These are phyloP conservation scores for Spea hammondii DNA, from an alignment of 2,797 vertebrate genomes.

Conservation along the genomic window DNA sequence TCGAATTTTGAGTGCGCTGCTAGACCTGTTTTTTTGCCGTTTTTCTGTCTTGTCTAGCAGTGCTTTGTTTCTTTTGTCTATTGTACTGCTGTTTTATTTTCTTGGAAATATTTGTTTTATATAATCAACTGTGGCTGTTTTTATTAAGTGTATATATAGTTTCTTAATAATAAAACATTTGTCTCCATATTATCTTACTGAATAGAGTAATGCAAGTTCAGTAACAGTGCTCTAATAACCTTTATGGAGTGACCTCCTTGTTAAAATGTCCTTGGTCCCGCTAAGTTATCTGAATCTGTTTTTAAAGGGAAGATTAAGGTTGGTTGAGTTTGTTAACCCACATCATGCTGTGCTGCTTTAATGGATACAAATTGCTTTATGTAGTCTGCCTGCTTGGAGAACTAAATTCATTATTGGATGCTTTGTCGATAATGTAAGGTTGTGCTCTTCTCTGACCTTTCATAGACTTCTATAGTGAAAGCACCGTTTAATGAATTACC, in stretches of 20 bases:
- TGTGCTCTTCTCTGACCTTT: slow-evolving; percentile 51
- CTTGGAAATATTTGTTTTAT: too few relatives aligned
- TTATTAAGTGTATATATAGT: too few relatives aligned
- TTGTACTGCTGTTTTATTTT: too few relatives aligned
- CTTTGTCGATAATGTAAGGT: slow-evolving; percentile 56
- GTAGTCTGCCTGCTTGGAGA: slow-evolving; percentile 30
- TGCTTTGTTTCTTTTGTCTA: too few relatives aligned
- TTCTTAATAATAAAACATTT: background rate
- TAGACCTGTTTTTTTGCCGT: too few relatives aligned
- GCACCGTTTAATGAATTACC: slow-evolving; percentile 57
- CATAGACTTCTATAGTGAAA: slow-evolving; percentile 55
- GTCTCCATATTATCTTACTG: background rate
- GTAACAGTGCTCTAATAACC: slow-evolving; percentile 7
- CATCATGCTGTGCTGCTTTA: slow-evolving; percentile 48
- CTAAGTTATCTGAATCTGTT: slow-evolving; percentile 46
- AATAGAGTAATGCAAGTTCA: background rate
- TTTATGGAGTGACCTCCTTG: slow-evolving; percentile 16
- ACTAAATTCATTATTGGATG: slow-evolving; percentile 49
- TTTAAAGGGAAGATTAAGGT: slow-evolving; percentile 52
- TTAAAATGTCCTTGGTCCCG: slow-evolving; percentile 42
- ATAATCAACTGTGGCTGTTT: too few relatives aligned
- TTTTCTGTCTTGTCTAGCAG: too few relatives aligned
- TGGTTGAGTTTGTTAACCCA: slow-evolving; percentile 32
- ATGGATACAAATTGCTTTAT: slow-evolving; percentile 55
- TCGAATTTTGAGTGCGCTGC: too few relatives aligned